Conservation (phyloP, 2,888 invertebrate species). For the Cheilosia pagana region DNA sequence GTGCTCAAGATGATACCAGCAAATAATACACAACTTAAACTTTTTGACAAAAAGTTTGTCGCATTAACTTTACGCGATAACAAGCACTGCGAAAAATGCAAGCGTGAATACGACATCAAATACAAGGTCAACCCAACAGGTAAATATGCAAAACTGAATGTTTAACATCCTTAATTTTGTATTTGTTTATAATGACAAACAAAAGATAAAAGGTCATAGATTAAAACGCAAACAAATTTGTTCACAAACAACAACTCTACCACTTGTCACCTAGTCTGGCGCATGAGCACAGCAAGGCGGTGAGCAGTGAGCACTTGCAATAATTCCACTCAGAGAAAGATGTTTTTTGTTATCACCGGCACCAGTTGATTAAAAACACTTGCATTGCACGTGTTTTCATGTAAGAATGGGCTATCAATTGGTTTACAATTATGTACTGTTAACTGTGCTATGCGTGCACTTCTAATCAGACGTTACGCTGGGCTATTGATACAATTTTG, state of each 20-base stretch:
- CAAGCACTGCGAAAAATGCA: conserved; percentile 79
- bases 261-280: not conserved
- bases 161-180: too few relatives aligned
- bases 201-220: not conserved
- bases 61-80: conserved; percentile 77
- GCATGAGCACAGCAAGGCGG: conserved; percentile 21
- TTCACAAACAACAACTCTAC: too few relatives aligned
- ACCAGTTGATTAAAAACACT: not conserved
- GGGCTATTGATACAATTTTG: too few relatives aligned
- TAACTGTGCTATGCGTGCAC: not conserved
- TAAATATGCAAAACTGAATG: too few relatives aligned
- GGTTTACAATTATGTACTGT: not conserved
- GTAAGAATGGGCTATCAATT: too few relatives aligned
- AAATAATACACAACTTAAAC: conserved; percentile 58
- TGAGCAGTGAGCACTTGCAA: not conserved
- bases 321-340: not conserved
- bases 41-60: conserved; percentile 80
- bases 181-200: conserved; percentile 23
- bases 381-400: not conserved
- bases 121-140: conserved; percentile 30
- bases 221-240: not conserved
- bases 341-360: not conserved
- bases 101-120: conserved; percentile 75
- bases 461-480: too few relatives aligned
- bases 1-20: conserved; percentile 42